Base-by-base conservation (phyloP, 64 coral and sea anemone species). In the Pocillopora damicornis region DNA sequence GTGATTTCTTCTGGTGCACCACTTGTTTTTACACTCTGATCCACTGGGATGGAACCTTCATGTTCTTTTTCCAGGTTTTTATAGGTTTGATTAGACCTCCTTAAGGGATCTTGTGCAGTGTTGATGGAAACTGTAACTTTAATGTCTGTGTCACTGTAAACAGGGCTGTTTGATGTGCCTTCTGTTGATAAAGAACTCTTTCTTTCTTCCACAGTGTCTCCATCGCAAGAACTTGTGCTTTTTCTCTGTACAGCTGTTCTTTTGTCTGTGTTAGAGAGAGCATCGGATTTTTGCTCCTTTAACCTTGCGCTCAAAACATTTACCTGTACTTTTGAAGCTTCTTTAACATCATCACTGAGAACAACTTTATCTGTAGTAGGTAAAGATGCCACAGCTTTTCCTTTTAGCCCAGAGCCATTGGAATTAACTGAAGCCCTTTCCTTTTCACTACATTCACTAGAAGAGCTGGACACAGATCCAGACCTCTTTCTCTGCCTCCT, bases 401-500 rank as follows among this genome's bases (percentile, higher is more conserved):
- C 23, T 72, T 84, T 84, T 26, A 20, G 9, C 25, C 23, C 1
- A 11, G 61, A 84, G n/a, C 63, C 64, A 71, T 63, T 22, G 13
- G 81, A 84, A 82, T 82, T 82, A 66, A 22, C 63, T 11, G 61
- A 38, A 72, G 22, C 7, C 35, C 78, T 93, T 37, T 90, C 83
- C 71, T 91, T 90, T n/a, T 96, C 94, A 90, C 86, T 89, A 57
- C 90, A 89, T 77, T 96, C 94, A 88, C 94, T 96, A 64, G 94
- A 93, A 15, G 94, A 96, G 72, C 94, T 89, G 35, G 94, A 91
- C 63, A 96, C 83, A 59, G 90, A 91, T 37, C 94, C 94, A 60
- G 94, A 96, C 23, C 94, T 86, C 22, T 93, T 91, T 13, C 90
- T 91, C 37, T 89, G 94, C 12, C 83, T 76, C 77, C 94, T 93